Percentiles rank a stretch among this genome's conserved stretches.
phyloP scores from a whole-genome alignment of 2,113 vertebrate genomes.

The Microcebus tavaratra region DNA sequence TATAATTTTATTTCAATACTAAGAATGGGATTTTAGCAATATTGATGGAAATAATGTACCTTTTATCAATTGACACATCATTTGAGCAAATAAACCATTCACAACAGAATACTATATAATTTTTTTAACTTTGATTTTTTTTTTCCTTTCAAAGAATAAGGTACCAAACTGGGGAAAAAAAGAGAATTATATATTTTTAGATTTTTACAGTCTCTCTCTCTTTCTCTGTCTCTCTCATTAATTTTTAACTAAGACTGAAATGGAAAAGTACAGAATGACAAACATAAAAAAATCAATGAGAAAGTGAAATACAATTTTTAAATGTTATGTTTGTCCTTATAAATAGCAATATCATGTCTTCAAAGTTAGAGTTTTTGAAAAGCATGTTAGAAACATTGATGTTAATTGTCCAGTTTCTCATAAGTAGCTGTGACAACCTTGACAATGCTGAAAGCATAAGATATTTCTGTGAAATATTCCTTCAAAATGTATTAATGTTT shows the following conservation, averaged over 20 bases:
- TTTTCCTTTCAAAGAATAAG: neutral
- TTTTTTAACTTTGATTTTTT: neutral
- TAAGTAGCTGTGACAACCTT: neutral
- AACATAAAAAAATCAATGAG: neutral
- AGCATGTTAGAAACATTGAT: neutral
- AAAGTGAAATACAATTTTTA: neutral
- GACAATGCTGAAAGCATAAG: neutral
- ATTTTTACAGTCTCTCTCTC: neutral
- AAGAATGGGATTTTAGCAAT: neutral
- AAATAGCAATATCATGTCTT: neutral
- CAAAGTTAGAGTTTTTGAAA: neutral
- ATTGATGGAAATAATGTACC: neutral
- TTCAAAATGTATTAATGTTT: neutral
- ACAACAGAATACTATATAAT: neutral
- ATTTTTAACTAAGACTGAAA: neutral
- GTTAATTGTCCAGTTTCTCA: neutral
- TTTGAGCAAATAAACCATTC: constrained; percentile 9
- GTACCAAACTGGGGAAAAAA: neutral
- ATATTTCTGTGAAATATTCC: neutral
- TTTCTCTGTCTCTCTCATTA: neutral
- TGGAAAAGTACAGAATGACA: neutral
- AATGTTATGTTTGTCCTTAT: neutral
- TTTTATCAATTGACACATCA: neutral
- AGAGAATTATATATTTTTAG: neutral
- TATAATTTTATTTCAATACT: neutral